Conservation (phyloP, 92 coral and sea anemone genomes). For the Virgularia gustaviana region DNA sequence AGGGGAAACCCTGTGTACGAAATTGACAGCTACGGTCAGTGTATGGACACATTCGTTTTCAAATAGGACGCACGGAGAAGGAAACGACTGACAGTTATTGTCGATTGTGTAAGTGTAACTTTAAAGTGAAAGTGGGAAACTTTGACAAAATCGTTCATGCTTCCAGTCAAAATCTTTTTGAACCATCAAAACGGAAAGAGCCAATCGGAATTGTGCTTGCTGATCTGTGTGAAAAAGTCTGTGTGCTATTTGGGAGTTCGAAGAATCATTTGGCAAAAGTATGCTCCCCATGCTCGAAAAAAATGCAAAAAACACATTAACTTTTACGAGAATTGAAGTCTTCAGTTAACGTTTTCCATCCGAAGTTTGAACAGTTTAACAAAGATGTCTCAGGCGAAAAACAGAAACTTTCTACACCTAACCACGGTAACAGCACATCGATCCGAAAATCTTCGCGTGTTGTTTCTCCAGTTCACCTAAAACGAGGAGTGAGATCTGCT, state of each 20-base stretch:
- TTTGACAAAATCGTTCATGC: slow-evolving; percentile 5
- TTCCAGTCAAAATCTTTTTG: slow-evolving; percentile 17
- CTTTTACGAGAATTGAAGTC: slow-evolving; percentile 13
- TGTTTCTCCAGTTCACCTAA: no score
- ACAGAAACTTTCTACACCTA: background rate
- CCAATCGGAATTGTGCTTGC: slow-evolving; percentile 33
- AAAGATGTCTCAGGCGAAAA: background rate
- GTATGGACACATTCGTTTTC: no score
- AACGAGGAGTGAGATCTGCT: no score
- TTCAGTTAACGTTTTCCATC: slow-evolving; percentile 5
- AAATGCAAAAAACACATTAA: slow-evolving; percentile 8
- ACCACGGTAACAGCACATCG: background rate
- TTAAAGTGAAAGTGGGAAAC: slow-evolving; percentile 1
- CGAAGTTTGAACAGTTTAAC: background rate
- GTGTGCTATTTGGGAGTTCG: background rate
- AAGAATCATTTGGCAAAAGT: slow-evolving; percentile 12
- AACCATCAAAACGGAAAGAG: slow-evolving; percentile 40
- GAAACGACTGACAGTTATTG: slow-evolving; percentile 20
- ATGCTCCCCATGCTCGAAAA: slow-evolving; percentile 20
- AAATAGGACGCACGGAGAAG: background rate
- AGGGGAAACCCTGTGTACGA: no score
- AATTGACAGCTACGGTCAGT: no score
- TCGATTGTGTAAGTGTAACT: slow-evolving; percentile 18
- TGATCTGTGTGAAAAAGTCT: slow-evolving; percentile 20
- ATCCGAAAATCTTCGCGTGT: no score